Base-by-base conservation (phyloP, 1,140 invertebrate species). In the Eriosoma lanigerum region DNA sequence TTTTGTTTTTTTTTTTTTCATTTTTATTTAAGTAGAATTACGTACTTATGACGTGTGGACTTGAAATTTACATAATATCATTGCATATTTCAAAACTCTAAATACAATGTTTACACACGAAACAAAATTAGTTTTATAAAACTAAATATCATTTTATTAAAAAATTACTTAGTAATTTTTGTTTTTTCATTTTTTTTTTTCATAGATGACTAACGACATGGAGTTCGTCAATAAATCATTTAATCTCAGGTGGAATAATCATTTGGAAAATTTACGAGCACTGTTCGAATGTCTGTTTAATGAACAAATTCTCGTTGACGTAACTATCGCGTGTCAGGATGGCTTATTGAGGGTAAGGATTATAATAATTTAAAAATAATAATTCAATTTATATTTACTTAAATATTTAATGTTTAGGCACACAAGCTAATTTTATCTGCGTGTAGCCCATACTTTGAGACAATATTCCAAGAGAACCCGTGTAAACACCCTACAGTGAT, bases 291-390 rank as follows among this genome's bases (percentile, higher is more conserved):
- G 86, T 84, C 83, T 89, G 44, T 87, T 87, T 80, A 85, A 85
- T 56, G 86, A 87, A 56, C 88, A 90, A 84, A 88, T 89, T 83
- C 87, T 90, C 81, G 88, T 89, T 73, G 90, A 90, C 85, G 89
- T 90, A 62, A 90, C 90, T 12, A 83, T 90, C 81, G 88, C 89
- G 29, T 90, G 89, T 83, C 88, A 89, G 83, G 89, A 89, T 70
- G 86, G 86, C 68, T 86, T 85, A 73, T 66, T 87, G 21, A 87
- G 86, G 17, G 75, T 78, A 26, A 48, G n/a, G 3, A 15, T 38
- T n/a, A 3, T 9, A 24, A 54, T 75, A 4, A 10, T 58, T 54
- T 44, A 12, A 17, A 29, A 50, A 5, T n/a, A 50, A 19, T 52
- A 72, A 72, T 52, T 50, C 21, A 46, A 44, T 1, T 62, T 17